Conservation (phyloP, 2,888 invertebrate genomes). For the Molanna angustata region DNA sequence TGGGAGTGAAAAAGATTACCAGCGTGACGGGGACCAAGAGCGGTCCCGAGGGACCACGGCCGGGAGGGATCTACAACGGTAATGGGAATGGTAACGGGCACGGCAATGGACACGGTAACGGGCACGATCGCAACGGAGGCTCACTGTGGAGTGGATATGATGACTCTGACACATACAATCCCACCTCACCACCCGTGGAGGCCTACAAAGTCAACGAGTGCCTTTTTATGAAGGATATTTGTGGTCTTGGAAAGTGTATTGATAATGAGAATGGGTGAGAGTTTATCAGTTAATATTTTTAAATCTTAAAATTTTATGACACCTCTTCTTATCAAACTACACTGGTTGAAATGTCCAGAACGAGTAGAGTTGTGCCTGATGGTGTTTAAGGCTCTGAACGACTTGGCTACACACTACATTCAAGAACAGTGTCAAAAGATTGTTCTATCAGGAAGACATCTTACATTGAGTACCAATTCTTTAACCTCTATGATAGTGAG, state of each 20-base stretch:
- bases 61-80: conserved; percentile 13
- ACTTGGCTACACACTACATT: too few relatives aligned
- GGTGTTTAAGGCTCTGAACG: too few relatives aligned
- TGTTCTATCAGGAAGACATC: too few relatives aligned
- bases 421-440: too few relatives aligned
- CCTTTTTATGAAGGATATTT: conserved; percentile 69
- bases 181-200: conserved; percentile 28
- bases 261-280: conserved; percentile 66
- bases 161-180: conserved; percentile 21
- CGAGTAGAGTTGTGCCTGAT: too few relatives aligned
- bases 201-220: conserved; percentile 68
- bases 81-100: conserved; percentile 21
- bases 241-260: conserved; percentile 70
- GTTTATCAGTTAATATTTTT: too few relatives aligned
- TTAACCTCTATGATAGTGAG: too few relatives aligned
- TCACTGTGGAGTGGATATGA: conserved; percentile 11
- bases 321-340: too few relatives aligned
- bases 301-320: too few relatives aligned
- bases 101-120: conserved; percentile 22
- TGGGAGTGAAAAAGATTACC: conserved; percentile 26
- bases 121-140: conserved; percentile 13
- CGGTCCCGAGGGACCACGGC: conserved; percentile 21
- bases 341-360: too few relatives aligned
- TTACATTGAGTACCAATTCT: too few relatives aligned
- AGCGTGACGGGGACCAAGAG: conserved; percentile 33